phyloP scores from a whole-genome alignment of 2,797 vertebrate genomes.

The Gobio occitaniae region DNA sequence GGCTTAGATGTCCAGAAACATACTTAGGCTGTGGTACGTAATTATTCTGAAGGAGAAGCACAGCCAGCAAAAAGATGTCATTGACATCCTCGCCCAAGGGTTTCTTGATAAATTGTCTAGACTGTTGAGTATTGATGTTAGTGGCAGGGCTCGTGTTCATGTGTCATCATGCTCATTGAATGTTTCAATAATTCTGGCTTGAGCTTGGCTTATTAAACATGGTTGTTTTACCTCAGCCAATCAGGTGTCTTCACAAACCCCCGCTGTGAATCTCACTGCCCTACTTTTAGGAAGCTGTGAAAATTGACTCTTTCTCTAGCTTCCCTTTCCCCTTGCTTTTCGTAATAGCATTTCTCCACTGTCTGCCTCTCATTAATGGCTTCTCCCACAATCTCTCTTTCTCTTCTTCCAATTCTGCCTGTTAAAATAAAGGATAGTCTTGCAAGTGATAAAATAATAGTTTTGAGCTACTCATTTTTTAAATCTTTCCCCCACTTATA shows the following conservation, averaged over 20 bases:
- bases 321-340: neutral
- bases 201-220: conserved; percentile 49
- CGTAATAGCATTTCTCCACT: conserved; percentile 47
- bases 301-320: conserved; percentile 69
- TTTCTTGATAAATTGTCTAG: conserved; percentile 24
- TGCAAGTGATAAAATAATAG: neutral
- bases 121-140: neutral
- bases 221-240: conserved; percentile 66
- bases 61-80: neutral
- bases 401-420: neutral
- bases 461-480: neutral
- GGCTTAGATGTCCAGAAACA: neutral
- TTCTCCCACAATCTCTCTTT: conserved; percentile 22
- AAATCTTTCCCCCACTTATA: neutral
- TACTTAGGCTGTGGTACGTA: neutral
- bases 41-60: neutral
- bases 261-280: conserved; percentile 72
- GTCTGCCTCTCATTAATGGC: conserved; percentile 46
- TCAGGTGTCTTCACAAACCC: conserved; percentile 60
- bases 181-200: conserved; percentile 5
- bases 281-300: conserved; percentile 77
- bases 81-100: conserved; percentile 18
- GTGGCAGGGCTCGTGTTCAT: neutral
- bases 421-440: neutral
- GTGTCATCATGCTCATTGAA: neutral